Evolutionary conservation across 2,888 invertebrate genomes (phyloP).

Genomic region (Xylocampa areola): DNA sequence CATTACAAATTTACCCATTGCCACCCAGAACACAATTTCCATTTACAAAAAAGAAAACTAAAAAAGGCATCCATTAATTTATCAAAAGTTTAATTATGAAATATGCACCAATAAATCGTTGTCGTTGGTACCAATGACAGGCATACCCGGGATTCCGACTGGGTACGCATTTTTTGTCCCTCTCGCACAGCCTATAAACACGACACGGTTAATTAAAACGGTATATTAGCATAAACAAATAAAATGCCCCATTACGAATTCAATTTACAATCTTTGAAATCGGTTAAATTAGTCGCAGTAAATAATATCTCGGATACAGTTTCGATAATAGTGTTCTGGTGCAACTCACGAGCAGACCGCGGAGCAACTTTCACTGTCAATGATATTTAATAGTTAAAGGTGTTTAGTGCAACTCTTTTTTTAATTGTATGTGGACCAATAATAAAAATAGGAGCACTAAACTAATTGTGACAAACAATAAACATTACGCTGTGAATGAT

Average conservation of each 20-base stretch:
- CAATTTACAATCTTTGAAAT: constrained; percentile 89
- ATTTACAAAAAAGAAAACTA: constrained; percentile 56
- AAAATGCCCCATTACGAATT: constrained; percentile 88
- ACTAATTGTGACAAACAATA: too few relatives aligned
- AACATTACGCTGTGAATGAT: too few relatives aligned
- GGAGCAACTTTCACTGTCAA: too few relatives aligned
- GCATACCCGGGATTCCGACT: constrained; percentile 72
- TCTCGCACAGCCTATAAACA: constrained; percentile 68
- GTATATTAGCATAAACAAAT: constrained; percentile 89
- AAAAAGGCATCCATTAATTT: constrained; percentile 72
- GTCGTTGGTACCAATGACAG: constrained; percentile 64
- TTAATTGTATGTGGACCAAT: too few relatives aligned
- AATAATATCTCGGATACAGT: constrained; percentile 84
- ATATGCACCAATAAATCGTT: constrained; percentile 82
- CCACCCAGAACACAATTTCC: constrained; percentile 66
- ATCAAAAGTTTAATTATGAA: constrained; percentile 81
- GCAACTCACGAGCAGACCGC: constrained; percentile 38
- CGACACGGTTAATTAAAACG: constrained; percentile 85
- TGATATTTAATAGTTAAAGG: too few relatives aligned
- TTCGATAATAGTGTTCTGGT: constrained; percentile 73
- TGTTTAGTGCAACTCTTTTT: too few relatives aligned
- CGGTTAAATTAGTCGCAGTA: constrained; percentile 88
- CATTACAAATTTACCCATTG: constrained; percentile 39
- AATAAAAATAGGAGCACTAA: too few relatives aligned
- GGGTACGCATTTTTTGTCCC: constrained; percentile 60